Base-by-base conservation (phyloP, 1,140 invertebrate genomes). In the Orussus abietinus region DNA sequence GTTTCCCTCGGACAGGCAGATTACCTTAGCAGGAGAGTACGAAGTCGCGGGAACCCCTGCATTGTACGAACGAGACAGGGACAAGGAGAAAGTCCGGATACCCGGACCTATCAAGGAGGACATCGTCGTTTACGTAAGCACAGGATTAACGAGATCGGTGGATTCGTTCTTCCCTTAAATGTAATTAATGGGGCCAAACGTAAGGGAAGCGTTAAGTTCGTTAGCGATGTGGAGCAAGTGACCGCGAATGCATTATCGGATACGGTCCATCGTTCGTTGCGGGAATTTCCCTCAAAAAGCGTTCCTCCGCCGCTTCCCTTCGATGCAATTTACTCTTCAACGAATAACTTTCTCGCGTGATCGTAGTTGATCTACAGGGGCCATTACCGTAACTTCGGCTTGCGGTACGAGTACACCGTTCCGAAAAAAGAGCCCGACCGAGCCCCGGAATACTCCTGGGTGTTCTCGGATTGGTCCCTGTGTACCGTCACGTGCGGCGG, bases 351-450 rank as follows among this genome's bases (percentile, higher is more conserved):
- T 22, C 38, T 38, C 44, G n/a, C n/a, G n/a, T n/a, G n/a, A n/a
- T n/a, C n/a, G n/a, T 74, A 92, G 90, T 74, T 90, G 14, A 81
- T 92, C 49, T 86, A 86, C 58, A 80, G 86, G 57, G 85, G 86
- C n/a, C 77, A 79, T 37, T 78, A 80, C 47, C 77, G 81, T 45
- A 92, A 92, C 62, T 83, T 85, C 1, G 89, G 89, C 10, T 76
- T 93, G 10, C 76, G 75, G 37, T 92, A 88, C 71, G 87, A 92
- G 66, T 94, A 91, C 70, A 88, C 85, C 0, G 74, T 88, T 36
- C 83, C 83, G 9, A 83, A 84, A 37, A 74, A 70, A 57, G 80
- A 77, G 62, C 73, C 60, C 36, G 65, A 82, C 65, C 59, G 82
- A 71, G 62, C 74, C 52, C 78, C 77, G 21, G 73, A 78, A 59